Percentiles rank a stretch among this genome's conserved stretches.
Conservation (phyloP, 2,113 vertebrate species). For the Coturnix japonica region DNA sequence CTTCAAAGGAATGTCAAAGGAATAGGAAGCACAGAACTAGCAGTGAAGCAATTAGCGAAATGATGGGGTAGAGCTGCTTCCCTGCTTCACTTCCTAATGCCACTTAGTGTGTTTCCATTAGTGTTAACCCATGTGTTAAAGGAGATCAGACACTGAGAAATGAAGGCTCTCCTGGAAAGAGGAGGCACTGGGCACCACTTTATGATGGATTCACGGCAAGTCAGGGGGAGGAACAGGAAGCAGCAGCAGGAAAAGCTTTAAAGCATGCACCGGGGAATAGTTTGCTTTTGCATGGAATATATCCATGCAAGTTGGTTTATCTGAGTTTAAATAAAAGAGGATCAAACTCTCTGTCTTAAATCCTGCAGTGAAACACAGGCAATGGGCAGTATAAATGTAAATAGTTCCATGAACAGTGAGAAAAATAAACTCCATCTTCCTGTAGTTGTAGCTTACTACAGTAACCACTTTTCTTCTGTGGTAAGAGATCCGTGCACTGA, state of each 20-base stretch:
- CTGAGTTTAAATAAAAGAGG: background rate
- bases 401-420: background rate
- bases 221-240: background rate
- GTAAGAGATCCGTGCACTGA: background rate
- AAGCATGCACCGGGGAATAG: background rate
- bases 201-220: background rate
- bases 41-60: conserved; percentile 55
- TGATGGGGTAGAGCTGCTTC: background rate
- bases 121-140: conserved; percentile 23
- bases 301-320: background rate
- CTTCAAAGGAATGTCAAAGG: conserved; percentile 64
- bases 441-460: background rate
- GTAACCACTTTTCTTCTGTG: background rate
- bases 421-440: background rate
- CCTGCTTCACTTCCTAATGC: conserved; percentile 30
- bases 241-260: background rate
- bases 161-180: background rate
- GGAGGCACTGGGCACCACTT: background rate
- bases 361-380: background rate
- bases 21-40: conserved; percentile 57
- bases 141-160: background rate
- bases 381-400: background rate
- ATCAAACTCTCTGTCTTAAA: background rate
- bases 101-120: conserved; percentile 32
- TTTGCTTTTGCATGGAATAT: background rate